phyloP scores from a whole-genome alignment of 2,797 vertebrate species.

The Amniataba percoides region DNA sequence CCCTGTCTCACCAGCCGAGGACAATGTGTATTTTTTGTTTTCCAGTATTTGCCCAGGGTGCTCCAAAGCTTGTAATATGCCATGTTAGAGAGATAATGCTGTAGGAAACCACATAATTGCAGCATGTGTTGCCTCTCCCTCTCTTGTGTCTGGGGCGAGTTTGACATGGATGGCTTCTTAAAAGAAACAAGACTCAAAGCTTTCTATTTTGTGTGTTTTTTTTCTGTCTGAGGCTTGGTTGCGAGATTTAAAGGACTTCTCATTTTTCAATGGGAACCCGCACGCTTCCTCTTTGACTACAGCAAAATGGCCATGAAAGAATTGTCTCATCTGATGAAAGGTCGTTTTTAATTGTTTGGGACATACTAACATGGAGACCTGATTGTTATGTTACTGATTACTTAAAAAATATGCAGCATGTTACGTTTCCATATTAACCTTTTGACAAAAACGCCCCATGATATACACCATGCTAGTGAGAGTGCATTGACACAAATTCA shows the following conservation, averaged over 20 bases:
- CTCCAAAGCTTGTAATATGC: background rate
- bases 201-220: conserved; percentile 7
- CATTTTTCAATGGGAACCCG: conserved; percentile 55
- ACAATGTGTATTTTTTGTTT: conserved; percentile 9
- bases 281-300: conserved; percentile 60
- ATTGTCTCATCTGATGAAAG: conserved; percentile 2
- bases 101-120: conserved; percentile 18
- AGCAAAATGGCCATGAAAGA: conserved; percentile 12
- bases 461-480: background rate
- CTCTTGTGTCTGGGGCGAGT: conserved; percentile 17
- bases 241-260: conserved; percentile 57
- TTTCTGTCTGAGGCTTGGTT: conserved; percentile 29
- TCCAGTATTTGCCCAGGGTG: background rate
- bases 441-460: conserved; percentile 5
- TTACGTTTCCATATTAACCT: background rate
- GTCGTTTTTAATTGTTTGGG: conserved; percentile 21
- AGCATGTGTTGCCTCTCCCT: background rate
- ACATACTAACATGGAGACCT: background rate
- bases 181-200: conserved; percentile 18
- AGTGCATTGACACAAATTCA: background rate
- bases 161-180: conserved; percentile 18
- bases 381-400: background rate
- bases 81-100: conserved; percentile 3
- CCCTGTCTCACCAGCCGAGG: conserved; percentile 26
- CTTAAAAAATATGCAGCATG: background rate